phyloP scores from a whole-genome alignment of 2,888 invertebrate genomes.

The Meta bourneti region DNA sequence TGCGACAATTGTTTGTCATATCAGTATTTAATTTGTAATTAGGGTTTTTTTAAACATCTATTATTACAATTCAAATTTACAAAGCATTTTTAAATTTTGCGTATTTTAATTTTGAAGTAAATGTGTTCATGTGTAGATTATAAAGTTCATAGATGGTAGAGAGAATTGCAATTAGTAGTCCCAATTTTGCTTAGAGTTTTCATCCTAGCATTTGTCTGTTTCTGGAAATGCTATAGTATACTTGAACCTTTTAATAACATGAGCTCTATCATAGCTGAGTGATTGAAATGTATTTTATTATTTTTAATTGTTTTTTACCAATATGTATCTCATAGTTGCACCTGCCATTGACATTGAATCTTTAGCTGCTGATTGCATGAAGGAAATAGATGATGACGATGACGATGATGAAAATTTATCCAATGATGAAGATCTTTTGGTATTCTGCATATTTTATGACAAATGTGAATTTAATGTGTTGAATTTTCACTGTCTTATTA shows the following conservation, averaged over 20 bases:
- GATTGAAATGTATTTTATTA: neutral
- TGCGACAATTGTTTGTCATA: too few relatives aligned
- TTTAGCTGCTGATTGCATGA: conserved; percentile 89
- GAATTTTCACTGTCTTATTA: neutral
- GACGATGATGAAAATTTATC: conserved; percentile 86
- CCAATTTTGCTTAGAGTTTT: too few relatives aligned
- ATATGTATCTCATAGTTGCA: conserved; percentile 25
- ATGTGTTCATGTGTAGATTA: too few relatives aligned
- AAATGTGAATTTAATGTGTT: neutral
- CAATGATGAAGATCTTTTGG: conserved; percentile 90
- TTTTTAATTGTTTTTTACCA: neutral
- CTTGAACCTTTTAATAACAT: neutral
- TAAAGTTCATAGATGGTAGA: too few relatives aligned
- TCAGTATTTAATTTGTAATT: too few relatives aligned
- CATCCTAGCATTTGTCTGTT: neutral
- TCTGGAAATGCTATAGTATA: neutral
- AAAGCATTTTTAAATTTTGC: too few relatives aligned
- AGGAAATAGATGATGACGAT: conserved; percentile 89
- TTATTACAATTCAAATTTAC: too few relatives aligned
- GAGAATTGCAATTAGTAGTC: too few relatives aligned
- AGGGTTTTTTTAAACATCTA: too few relatives aligned
- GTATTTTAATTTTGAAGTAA: too few relatives aligned
- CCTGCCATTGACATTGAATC: conserved; percentile 84
- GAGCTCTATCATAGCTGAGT: too few relatives aligned
- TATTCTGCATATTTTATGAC: conserved; percentile 78